These are phyloP conservation scores for Argentina silus DNA, from an alignment of 2,797 vertebrate genomes.

Conservation along the genomic window DNA sequence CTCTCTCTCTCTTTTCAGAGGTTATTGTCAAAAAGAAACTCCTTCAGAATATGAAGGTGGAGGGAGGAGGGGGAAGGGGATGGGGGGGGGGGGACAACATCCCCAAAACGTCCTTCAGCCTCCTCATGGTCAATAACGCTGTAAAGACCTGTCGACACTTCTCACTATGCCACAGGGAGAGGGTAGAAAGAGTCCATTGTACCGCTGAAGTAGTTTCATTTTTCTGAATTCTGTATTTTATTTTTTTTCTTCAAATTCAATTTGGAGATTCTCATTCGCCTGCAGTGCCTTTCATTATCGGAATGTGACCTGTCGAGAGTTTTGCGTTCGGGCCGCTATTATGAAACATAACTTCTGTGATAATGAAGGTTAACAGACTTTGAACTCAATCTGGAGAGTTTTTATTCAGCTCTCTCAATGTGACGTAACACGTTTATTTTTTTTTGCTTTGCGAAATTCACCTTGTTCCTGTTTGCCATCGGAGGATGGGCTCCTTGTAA, in stretches of 20 bases:
- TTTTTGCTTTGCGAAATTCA: too few species aligned
- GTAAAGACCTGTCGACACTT: background rate
- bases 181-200: background rate
- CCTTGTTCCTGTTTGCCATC: too few species aligned
- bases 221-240: background rate
- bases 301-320: background rate
- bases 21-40: background rate
- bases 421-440: too few species aligned
- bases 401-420: too few species aligned
- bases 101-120: background rate
- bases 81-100: background rate
- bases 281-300: background rate
- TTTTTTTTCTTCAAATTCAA: too few species aligned
- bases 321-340: background rate
- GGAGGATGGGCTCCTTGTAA: too few species aligned
- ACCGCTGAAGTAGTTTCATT: background rate
- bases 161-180: background rate
- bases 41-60: too few species aligned
- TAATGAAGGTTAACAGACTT: too few species aligned
- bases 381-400: too few species aligned
- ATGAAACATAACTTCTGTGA: background rate
- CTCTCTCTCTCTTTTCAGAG: background rate
- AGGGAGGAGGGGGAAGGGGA: too few species aligned
- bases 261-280: too few species aligned
- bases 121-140: background rate